Evolutionary conservation across 1,140 invertebrate genomes (phyloP).

Genomic region (Mesaphorura yosii): DNA sequence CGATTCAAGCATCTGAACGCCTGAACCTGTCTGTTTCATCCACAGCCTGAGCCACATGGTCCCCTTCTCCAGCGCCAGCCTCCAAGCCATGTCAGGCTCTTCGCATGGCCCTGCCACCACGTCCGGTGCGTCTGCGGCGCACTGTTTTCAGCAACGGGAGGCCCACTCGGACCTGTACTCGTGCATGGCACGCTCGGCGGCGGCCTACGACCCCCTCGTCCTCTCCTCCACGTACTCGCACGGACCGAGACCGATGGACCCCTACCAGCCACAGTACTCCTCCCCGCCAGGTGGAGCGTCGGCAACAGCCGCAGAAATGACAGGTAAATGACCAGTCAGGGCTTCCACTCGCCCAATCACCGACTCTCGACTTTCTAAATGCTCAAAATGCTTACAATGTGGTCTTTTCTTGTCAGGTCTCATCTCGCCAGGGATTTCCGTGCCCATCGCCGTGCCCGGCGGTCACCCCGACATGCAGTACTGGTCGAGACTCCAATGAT

Average conservation of each 20-base stretch:
- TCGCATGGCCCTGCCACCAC: slow-evolving; percentile 38
- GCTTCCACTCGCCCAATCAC: too few species aligned
- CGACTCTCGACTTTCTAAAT: not conserved
- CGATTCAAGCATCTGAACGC: too few species aligned
- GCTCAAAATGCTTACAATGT: not conserved
- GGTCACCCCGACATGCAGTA: slow-evolving; percentile 54
- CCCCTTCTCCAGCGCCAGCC: slow-evolving; percentile 34
- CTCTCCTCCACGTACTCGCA: slow-evolving; percentile 50
- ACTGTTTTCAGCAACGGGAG: slow-evolving; percentile 54
- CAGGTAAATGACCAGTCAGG: too few species aligned
- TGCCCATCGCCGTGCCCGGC: slow-evolving; percentile 55
- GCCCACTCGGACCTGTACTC: slow-evolving; percentile 41
- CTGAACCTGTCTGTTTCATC: too few species aligned
- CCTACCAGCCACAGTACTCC: slow-evolving; percentile 41
- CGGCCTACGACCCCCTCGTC: slow-evolving; percentile 53
- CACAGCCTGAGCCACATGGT: slow-evolving; percentile 25
- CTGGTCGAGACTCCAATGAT: slow-evolving; percentile 54
- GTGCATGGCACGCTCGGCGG: slow-evolving; percentile 46
- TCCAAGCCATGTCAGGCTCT: slow-evolving; percentile 33
- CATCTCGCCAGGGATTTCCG: slow-evolving; percentile 57
- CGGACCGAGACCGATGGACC: slow-evolving; percentile 51
- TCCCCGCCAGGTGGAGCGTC: slow-evolving; percentile 11
- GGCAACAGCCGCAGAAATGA: slow-evolving; percentile 16
- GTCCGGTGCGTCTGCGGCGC: slow-evolving; percentile 44
- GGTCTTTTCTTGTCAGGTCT: slow-evolving; percentile 41